A percentile compares a stretch with the other conserved stretches of the same genome.
phyloP scores from a whole-genome alignment of 2,113 vertebrate species.

The Colaptes auratus region DNA sequence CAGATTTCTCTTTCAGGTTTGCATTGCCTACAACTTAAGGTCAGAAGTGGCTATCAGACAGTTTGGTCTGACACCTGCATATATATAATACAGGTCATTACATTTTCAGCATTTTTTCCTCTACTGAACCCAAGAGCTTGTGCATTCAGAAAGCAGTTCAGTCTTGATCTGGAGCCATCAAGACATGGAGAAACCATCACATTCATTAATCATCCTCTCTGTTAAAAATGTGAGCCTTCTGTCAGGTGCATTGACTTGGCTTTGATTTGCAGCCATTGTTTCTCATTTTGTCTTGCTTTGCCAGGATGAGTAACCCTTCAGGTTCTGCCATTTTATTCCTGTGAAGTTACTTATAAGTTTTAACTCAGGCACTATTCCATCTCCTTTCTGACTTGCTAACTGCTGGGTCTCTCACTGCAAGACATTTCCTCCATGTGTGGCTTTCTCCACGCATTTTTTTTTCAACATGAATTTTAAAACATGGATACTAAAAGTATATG shows the following conservation, averaged over 20 bases:
- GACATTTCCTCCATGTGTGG: background rate
- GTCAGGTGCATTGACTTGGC: background rate
- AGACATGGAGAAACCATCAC: slow-evolving; percentile 26
- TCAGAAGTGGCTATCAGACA: background rate
- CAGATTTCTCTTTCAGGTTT: background rate
- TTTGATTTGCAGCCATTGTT: background rate
- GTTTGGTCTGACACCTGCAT: background rate
- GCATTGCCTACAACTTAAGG: background rate
- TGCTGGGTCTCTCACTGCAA: background rate
- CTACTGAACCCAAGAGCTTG: background rate
- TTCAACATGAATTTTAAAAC: background rate
- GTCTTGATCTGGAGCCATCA: slow-evolving; percentile 27
- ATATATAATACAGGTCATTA: background rate
- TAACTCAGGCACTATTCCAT: background rate
- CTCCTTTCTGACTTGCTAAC: background rate
- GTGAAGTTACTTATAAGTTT: background rate
- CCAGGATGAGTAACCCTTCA: background rate
- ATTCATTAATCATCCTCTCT: background rate
- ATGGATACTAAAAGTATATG: background rate
- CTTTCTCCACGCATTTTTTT: background rate
- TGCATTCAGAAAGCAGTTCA: background rate
- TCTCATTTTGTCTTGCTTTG: background rate
- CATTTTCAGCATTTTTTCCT: background rate
- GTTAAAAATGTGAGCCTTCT: background rate
- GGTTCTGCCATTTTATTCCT: background rate